Evolutionary conservation across 2,888 invertebrate species (phyloP).

Genomic region (Troides oblongomaculatus): DNA sequence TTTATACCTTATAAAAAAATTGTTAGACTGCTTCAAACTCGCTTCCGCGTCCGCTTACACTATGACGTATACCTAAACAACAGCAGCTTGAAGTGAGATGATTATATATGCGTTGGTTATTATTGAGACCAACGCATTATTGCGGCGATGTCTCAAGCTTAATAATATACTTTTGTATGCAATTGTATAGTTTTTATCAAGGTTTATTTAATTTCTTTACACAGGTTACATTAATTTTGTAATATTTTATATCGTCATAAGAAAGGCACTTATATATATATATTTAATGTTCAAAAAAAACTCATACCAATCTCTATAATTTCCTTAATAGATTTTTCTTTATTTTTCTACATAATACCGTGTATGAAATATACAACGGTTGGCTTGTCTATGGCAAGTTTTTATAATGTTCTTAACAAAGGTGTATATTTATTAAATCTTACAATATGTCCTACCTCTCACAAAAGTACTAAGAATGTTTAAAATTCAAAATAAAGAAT

Average conservation of each 20-base stretch:
- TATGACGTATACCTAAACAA: background rate
- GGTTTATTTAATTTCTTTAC: background rate
- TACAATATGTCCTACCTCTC: too few species aligned
- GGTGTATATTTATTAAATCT: too few species aligned
- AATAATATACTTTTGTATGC: constrained; percentile 3
- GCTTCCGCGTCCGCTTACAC: constrained; percentile 5
- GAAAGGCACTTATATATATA: background rate
- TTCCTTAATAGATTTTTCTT: too few species aligned
- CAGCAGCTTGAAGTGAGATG: constrained; percentile 1
- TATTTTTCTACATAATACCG: too few species aligned
- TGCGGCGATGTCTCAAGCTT: background rate
- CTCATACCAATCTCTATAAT: background rate
- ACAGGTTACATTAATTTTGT: background rate
- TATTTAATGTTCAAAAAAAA: background rate
- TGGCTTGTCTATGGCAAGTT: too few species aligned
- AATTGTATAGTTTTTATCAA: background rate
- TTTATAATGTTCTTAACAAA: too few species aligned
- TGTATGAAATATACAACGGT: too few species aligned
- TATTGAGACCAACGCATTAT: constrained; percentile 1
- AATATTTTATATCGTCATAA: background rate
- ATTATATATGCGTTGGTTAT: background rate
- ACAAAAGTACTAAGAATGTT: too few species aligned
- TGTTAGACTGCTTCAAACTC: background rate
- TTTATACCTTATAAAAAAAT: too few species aligned
- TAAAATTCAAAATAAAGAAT: too few species aligned